These are phyloP conservation scores for Xestia c-nigrum DNA, from an alignment of 2,888 invertebrate species.

Conservation along the genomic window DNA sequence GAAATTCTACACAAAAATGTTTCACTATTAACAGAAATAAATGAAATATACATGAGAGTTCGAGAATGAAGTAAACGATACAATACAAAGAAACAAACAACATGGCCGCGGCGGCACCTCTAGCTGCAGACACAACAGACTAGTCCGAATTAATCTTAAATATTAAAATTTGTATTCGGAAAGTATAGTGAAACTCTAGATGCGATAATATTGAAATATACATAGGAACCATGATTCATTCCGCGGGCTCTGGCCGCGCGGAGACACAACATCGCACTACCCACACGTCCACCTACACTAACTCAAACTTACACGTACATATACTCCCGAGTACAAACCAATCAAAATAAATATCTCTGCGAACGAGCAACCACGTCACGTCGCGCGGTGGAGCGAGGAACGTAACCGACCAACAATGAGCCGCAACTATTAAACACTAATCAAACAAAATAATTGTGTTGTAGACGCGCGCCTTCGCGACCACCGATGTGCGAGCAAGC, in stretches of 20 bases:
- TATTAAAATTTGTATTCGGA: slow-evolving; percentile 91
- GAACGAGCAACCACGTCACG: slow-evolving; percentile 70
- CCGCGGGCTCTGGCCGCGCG: slow-evolving; percentile 87
- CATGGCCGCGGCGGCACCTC: slow-evolving; percentile 88
- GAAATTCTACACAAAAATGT: slow-evolving; percentile 79
- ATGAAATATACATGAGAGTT: slow-evolving; percentile 73
- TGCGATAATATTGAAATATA: slow-evolving; percentile 91
- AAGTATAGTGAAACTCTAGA: slow-evolving; percentile 91
- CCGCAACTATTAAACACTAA: slow-evolving; percentile 81
- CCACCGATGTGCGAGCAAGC: slow-evolving; percentile 72
- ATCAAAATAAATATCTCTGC: slow-evolving; percentile 73
- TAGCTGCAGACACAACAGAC: slow-evolving; percentile 89
- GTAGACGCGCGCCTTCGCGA: slow-evolving; percentile 89
- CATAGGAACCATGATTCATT: slow-evolving; percentile 91
- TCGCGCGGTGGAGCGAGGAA: slow-evolving; percentile 77
- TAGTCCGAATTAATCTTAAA: slow-evolving; percentile 90
- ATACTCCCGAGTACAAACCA: slow-evolving; percentile 81
- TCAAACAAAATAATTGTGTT: slow-evolving; percentile 87
- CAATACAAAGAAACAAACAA: slow-evolving; percentile 86
- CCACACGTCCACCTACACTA: slow-evolving; percentile 86
- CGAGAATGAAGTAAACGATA: slow-evolving; percentile 74
- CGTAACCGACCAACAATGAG: slow-evolving; percentile 79
- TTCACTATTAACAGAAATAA: slow-evolving; percentile 82
- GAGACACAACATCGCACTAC: slow-evolving; percentile 89
- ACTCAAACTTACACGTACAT: slow-evolving; percentile 81